Evolutionary conservation across 2,113 vertebrate species (phyloP), one percentile per base, ranked within the genome.

Genomic region (Indicator maculatus): DNA sequence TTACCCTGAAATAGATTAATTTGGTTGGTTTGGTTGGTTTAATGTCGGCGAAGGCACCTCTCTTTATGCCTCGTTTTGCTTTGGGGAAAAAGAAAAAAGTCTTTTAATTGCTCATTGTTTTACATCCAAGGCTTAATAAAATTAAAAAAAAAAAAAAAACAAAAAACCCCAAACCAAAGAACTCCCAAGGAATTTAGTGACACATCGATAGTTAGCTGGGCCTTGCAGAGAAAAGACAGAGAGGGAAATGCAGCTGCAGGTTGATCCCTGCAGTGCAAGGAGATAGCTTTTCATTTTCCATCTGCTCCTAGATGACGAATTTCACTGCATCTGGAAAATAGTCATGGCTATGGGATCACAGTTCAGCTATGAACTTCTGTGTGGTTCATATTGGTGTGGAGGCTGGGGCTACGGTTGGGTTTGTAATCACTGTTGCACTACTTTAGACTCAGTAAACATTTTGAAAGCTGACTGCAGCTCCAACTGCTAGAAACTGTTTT

Each of bases 271-370:
- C 79, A 59, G 86, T 93, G 88, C 88, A 93, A 61, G 59, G 56
- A 93, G 87, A 93, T 93, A 91, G 52, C 83, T 95, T 96, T 84
- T 93, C 73, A 63, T 93, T 94, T 91, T 86, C 66, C 24, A 1
- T 90, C 85, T 88, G 63, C 76, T 0, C 0, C 70, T 66, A 82
- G 63, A 69, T 95, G 94, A 95, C 94, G 80, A 95, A 93, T 95
- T 93, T 90, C n/a, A 31, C 53, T 79, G 73, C 83, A 88, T 91
- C 80, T 94, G 90, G 79, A 93, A 94, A 94, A 90, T 8, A 91
- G 80, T 82, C 86, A 10, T 82, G 86, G 83, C 80, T 88, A 17
- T 72, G 83, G 91, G 66, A 91, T 95, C 63, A 2, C 39, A 55
- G 90, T 9, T 86, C 69, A 36, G 83, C 63, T 82, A 16, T 78